These are phyloP conservation scores for Ormia ochracea DNA, from an alignment of 2,888 invertebrate species.

Conservation along the genomic window DNA sequence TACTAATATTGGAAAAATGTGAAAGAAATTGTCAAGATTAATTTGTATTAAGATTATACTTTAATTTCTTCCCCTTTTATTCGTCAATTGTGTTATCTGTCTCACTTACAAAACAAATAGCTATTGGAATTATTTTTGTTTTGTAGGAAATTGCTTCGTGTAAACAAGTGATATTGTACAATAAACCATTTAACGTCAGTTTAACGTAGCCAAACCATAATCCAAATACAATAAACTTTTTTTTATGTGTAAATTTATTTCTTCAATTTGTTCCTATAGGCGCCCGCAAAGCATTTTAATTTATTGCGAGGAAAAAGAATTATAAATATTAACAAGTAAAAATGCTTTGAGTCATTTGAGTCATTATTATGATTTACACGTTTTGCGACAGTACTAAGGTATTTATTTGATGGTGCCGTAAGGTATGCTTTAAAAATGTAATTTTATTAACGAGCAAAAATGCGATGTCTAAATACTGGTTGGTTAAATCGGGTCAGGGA, in stretches of 20 bases:
- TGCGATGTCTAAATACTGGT: too few relatives aligned
- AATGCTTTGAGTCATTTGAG: too few relatives aligned
- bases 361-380: constrained; percentile 23
- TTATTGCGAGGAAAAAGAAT: background rate
- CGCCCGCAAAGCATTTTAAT: background rate
- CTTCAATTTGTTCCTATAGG: background rate
- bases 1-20: too few relatives aligned
- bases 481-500: too few relatives aligned
- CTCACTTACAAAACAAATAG: too few relatives aligned
- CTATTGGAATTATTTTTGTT: background rate
- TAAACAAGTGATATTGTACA: background rate
- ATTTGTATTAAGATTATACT: too few relatives aligned
- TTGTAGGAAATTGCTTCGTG: background rate
- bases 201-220: background rate
- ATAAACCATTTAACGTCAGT: background rate
- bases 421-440: too few relatives aligned
- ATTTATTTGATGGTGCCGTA: too few relatives aligned
- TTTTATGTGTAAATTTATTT: background rate
- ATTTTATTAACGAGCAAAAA: too few relatives aligned
- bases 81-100: too few relatives aligned
- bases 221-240: background rate
- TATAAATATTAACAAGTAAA: background rate
- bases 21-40: too few relatives aligned
- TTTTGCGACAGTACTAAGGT: constrained; percentile 9
- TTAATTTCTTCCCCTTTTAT: too few relatives aligned